phyloP scores from a whole-genome alignment of 1,140 invertebrate species.

The Drosophila nasuta region DNA sequence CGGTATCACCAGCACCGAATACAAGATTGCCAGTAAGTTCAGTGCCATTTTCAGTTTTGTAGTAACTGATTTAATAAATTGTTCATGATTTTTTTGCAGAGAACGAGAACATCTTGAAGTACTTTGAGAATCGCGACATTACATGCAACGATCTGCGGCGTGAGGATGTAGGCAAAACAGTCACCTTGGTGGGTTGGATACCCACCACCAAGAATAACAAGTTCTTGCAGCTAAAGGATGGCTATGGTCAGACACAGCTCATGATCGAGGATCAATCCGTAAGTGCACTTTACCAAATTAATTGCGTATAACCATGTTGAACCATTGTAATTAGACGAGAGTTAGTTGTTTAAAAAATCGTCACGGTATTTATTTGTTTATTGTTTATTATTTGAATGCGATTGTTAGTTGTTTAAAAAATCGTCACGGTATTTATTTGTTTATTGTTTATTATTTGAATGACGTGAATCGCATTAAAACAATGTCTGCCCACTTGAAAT shows the following conservation, averaged over 20 bases:
- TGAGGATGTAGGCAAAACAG: constrained; percentile 87
- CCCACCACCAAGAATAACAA: constrained; percentile 87
- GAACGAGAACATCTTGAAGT: constrained; percentile 82
- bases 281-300: constrained; percentile 1
- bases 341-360: too few species aligned
- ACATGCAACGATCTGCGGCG: constrained; percentile 90
- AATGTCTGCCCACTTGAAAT: too few species aligned
- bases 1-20: constrained; percentile 84
- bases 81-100: constrained; percentile 48
- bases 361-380: too few species aligned
- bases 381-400: neutral
- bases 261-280: constrained; percentile 86
- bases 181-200: constrained; percentile 91
- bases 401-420: neutral
- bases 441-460: neutral
- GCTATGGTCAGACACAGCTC: constrained; percentile 91
- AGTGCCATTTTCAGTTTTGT: too few species aligned
- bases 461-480: neutral
- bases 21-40: constrained; percentile 79
- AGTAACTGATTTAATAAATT: neutral
- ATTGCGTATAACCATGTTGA: too few species aligned
- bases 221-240: constrained; percentile 91
- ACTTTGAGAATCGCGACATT: constrained; percentile 87
- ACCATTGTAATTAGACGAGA: too few species aligned
- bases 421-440: too few species aligned